Evolutionary conservation across 2,797 vertebrate species (phyloP).

Genomic region (Balearica regulorum): DNA sequence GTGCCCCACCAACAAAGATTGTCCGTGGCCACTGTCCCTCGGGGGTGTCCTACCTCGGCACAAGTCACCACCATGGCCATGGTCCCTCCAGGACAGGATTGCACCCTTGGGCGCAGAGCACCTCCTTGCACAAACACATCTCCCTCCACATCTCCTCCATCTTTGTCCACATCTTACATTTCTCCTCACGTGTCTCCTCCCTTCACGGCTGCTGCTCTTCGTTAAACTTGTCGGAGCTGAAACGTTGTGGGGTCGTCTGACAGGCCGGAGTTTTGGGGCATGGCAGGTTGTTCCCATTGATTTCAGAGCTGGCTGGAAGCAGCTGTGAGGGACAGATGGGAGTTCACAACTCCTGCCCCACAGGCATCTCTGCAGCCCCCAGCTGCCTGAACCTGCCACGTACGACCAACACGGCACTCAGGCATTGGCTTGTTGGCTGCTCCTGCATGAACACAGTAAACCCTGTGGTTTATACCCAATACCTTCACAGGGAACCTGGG

Average conservation of each 20-base stretch:
- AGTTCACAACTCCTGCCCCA: background rate
- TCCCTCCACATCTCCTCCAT: background rate
- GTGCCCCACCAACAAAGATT: background rate
- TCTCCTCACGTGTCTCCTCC: background rate
- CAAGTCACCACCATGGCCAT: rapidly evolving
- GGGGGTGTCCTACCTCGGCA: background rate
- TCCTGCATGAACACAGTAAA: background rate
- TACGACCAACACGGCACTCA: rapidly evolving
- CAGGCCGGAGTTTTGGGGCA: background rate
- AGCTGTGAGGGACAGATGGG: background rate
- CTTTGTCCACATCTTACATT: background rate
- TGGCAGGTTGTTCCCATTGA: rapidly evolving
- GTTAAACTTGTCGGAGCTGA: background rate
- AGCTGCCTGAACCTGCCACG: background rate
- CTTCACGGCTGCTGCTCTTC: rapidly evolving
- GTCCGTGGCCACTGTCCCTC: background rate
- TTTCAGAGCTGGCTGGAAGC: background rate
- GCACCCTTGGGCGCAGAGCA: background rate
- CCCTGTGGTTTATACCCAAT: background rate
- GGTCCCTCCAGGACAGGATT: background rate
- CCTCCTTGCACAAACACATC: rapidly evolving
- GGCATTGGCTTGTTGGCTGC: background rate
- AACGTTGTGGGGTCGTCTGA: background rate
- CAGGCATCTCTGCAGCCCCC: background rate
- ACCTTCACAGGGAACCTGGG: background rate